These are phyloP conservation scores for Hemicordylus capensis DNA, from an alignment of 2,113 vertebrate species.

Conservation along the genomic window DNA sequence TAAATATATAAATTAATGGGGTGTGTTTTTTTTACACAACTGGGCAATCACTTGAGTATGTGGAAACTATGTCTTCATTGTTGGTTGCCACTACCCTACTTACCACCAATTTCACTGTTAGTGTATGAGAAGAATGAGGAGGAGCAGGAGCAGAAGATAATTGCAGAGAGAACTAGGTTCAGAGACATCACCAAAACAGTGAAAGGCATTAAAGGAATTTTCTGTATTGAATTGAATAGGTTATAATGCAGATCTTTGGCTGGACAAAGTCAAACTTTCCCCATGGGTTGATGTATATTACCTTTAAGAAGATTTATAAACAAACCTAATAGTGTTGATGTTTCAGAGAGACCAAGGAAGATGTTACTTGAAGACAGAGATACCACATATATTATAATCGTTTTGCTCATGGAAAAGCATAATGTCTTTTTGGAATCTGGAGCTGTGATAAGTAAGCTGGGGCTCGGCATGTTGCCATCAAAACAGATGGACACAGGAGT, in stretches of 20 bases:
- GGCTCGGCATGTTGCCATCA: conserved; percentile 48
- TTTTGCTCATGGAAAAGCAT: not conserved
- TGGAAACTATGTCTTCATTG: too few species aligned
- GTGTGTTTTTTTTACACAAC: too few species aligned
- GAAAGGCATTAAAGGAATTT: not conserved
- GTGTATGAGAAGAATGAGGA: too few species aligned
- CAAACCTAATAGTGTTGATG: not conserved
- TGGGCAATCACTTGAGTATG: too few species aligned
- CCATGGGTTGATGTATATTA: not conserved
- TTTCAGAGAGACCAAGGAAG: not conserved
- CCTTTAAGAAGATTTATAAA: not conserved
- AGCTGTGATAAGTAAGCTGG: conserved; percentile 30
- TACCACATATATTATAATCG: not conserved
- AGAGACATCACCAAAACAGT: not conserved
- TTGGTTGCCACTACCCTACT: too few species aligned
- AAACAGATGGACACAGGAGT: conserved; percentile 64
- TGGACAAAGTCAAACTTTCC: not conserved
- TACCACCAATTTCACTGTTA: too few species aligned
- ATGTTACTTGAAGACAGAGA: not conserved
- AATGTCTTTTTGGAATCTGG: not conserved
- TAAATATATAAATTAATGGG: too few species aligned
- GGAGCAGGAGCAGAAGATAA: too few species aligned
- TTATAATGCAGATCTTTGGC: not conserved
- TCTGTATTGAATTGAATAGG: not conserved
- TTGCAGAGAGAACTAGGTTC: not conserved